Evolutionary conservation across 23 tunicate species (phyloP).

Genomic region (Halocynthia aurantium): DNA sequence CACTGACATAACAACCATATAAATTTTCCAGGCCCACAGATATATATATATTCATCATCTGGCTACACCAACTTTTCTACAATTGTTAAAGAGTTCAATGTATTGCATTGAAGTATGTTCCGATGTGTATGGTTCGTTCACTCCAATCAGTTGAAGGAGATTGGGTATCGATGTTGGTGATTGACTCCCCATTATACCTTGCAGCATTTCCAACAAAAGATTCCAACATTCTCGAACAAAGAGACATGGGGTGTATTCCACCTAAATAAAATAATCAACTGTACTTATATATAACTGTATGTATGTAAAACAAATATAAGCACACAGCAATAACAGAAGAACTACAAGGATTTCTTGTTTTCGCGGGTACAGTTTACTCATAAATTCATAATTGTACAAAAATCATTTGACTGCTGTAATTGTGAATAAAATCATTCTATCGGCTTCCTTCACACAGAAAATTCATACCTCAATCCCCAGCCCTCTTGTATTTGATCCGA

Average conservation of each 20-base stretch:
- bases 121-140: slow-evolving; percentile 36
- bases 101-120: slow-evolving; percentile 61
- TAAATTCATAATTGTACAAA: too few relatives aligned
- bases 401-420: background rate
- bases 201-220: slow-evolving; percentile 51
- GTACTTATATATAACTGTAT: too few relatives aligned
- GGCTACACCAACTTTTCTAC: slow-evolving; percentile 39
- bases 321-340: too few relatives aligned
- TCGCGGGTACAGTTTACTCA: too few relatives aligned
- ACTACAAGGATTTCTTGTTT: too few relatives aligned
- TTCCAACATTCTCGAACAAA: slow-evolving; percentile 70
- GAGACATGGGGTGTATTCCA: slow-evolving; percentile 73
- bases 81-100: slow-evolving; percentile 58
- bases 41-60: too few relatives aligned
- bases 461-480: slow-evolving; percentile 51
- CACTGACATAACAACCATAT: too few relatives aligned
- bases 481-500: slow-evolving; percentile 68
- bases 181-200: slow-evolving; percentile 48
- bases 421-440: background rate
- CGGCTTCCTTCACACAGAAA: background rate
- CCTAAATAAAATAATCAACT: slow-evolving; percentile 9
- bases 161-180: slow-evolving; percentile 36
- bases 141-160: slow-evolving; percentile 25
- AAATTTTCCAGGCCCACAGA: too few relatives aligned
- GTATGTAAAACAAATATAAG: too few relatives aligned